phyloP scores from a whole-genome alignment of 2,888 invertebrate genomes.

The Adelognathus sp. region DNA sequence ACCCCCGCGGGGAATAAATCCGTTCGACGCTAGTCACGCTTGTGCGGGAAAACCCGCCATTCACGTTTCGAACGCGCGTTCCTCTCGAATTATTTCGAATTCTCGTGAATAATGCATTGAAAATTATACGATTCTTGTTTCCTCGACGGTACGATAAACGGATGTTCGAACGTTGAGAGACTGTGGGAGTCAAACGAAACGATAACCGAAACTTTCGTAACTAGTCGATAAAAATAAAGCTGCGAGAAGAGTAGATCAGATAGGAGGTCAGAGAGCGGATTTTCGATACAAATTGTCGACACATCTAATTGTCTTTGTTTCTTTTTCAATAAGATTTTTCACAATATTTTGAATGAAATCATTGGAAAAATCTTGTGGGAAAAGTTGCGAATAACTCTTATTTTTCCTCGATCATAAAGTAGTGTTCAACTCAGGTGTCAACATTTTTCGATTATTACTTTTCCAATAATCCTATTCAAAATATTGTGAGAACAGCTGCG shows the following conservation, averaged over 20 bases:
- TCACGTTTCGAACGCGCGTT: conserved; percentile 27
- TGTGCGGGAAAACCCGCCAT: conserved; percentile 38
- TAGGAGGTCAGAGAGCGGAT: neutral
- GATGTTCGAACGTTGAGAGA: conserved; percentile 3
- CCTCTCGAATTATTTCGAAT: conserved; percentile 63
- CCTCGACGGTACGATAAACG: conserved; percentile 25
- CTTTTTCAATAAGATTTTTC: no score
- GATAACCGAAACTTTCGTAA: neutral
- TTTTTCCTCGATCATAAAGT: no score
- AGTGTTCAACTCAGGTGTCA: no score
- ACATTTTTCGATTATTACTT: no score
- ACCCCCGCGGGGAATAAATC: conserved; percentile 53
- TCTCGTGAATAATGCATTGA: conserved; percentile 67
- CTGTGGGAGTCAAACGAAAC: neutral
- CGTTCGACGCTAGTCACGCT: conserved; percentile 62
- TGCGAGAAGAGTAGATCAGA: neutral
- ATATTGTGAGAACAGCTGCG: no score
- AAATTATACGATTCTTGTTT: conserved; percentile 61
- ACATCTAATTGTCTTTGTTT: no score
- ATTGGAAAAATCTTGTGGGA: no score
- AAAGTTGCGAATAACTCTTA: no score
- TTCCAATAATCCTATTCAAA: no score
- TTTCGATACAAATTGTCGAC: neutral
- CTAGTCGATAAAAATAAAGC: neutral
- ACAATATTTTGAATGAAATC: no score